A percentile compares a stretch with the other conserved stretches of the same genome.
Evolutionary conservation across 2,113 vertebrate genomes (phyloP).

Genomic region (Tamias sibiricus): DNA sequence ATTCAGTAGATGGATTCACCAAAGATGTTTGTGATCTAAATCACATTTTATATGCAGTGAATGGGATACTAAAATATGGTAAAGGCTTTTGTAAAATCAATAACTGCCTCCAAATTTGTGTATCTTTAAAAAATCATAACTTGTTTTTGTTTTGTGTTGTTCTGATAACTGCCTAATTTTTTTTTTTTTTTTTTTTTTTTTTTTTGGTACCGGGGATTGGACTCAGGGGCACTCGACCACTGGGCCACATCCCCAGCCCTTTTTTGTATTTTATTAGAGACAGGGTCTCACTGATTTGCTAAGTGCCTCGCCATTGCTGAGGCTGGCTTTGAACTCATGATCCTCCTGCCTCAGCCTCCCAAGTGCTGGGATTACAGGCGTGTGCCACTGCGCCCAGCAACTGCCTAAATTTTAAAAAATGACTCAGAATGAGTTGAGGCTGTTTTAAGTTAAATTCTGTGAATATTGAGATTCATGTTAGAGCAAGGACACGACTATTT

Average conservation of each 20-base stretch:
- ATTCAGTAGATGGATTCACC: not conserved
- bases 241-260: no score
- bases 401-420: conserved; percentile 43
- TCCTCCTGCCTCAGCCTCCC: no score
- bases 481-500: not conserved
- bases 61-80: not conserved
- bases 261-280: no score
- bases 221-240: no score
- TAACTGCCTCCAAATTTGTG: not conserved
- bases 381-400: no score
- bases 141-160: not conserved
- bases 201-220: no score
- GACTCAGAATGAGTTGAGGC: not conserved
- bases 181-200: no score
- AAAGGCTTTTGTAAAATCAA: not conserved
- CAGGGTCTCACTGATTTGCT: no score
- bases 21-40: not conserved
- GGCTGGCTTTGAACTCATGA: no score
- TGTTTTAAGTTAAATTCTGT: conserved; percentile 41
- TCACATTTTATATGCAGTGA: not conserved
- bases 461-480: not conserved
- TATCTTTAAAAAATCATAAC: not conserved
- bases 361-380: no score
- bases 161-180: conserved; percentile 33
- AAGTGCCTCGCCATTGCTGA: no score